Evolutionary conservation across 2,113 vertebrate species (phyloP), one percentile per base, ranked within the genome.

Genomic region (Pedetes capensis): DNA sequence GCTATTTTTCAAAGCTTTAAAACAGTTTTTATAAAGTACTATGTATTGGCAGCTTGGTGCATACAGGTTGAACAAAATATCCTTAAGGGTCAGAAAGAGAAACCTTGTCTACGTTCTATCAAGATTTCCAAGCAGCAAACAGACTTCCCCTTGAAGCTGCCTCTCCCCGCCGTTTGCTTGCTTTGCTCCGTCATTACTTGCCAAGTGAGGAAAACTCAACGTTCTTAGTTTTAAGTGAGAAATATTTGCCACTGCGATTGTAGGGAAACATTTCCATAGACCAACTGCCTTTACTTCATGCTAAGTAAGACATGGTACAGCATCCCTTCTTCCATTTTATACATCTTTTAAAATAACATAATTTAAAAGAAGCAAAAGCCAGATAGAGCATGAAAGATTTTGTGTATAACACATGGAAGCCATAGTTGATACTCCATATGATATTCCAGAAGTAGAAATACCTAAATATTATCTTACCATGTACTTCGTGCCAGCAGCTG

Each of bases 361-460:
- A 84, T 90, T 94, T 97, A 78, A 96, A 95, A 80, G 23, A 81
- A 27, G 23, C 10, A 84, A 59, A 94, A 83, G 29, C 39, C 18
- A 69, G 83, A 66, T 34, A 57, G 32, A 25, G 13, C 8, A 1
- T 71, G 42, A 29, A 64, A 16, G 18, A 69, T 74, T 91, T 74
- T 89, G n/a, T 82, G 51, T 4, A 20, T 75, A 27, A 59, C 22
- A 32, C 11, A 29, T 17, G 42, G 44, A 84, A 51, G 37, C 37
- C 61, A 55, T 10, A 61, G 34, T 68, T 71, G 47, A 89, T 5
- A 80, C 16, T 20, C 75, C 83, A 12, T 22, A 23, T 10, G 64
- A 69, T 55, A 53, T 78, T 82, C 55, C 64, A 59, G 49, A 91
- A 79, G 32, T 34, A 79, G 51, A 88, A 42, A 61, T 78, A 42